A percentile compares a stretch with the other conserved stretches of the same genome.
These are phyloP conservation scores for Epirrhoe alternata DNA, from an alignment of 2,888 invertebrate species.

Conservation along the genomic window DNA sequence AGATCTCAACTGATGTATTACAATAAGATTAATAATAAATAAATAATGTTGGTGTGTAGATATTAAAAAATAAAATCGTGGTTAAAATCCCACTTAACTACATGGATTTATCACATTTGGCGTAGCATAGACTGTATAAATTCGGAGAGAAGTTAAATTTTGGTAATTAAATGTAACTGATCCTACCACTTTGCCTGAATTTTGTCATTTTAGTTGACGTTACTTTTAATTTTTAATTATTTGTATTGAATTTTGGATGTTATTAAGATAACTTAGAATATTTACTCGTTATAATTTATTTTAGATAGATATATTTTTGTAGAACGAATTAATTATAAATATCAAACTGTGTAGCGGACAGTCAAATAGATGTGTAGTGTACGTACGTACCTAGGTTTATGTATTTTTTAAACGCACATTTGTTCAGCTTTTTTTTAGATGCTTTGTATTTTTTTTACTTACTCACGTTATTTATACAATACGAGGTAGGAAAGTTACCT, in stretches of 20 bases:
- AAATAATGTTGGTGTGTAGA: neutral
- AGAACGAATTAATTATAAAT: constrained; percentile 13
- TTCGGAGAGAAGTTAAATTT: neutral
- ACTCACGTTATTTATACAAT: neutral
- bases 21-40: neutral
- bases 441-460: constrained; percentile 1
- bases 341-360: constrained; percentile 8
- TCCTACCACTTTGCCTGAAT: neutral
- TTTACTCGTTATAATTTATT: constrained; percentile 23
- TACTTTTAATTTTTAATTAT: constrained; percentile 9
- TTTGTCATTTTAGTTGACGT: neutral
- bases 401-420: constrained; percentile 21
- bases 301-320: constrained; percentile 31
- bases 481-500: neutral
- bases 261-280: constrained; percentile 15
- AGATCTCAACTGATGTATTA: constrained; percentile 5
- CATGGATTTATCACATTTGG: neutral
- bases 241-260: constrained; percentile 20
- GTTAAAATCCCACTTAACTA: neutral
- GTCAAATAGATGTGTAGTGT: constrained; percentile 6
- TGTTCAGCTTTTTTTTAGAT: constrained; percentile 3
- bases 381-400: neutral
- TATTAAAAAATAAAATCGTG: too few species aligned
- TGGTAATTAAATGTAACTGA: neutral
- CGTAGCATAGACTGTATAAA: neutral